Base-by-base conservation (phyloP, 2,888 invertebrate genomes). In the Pyrgus malvae region DNA sequence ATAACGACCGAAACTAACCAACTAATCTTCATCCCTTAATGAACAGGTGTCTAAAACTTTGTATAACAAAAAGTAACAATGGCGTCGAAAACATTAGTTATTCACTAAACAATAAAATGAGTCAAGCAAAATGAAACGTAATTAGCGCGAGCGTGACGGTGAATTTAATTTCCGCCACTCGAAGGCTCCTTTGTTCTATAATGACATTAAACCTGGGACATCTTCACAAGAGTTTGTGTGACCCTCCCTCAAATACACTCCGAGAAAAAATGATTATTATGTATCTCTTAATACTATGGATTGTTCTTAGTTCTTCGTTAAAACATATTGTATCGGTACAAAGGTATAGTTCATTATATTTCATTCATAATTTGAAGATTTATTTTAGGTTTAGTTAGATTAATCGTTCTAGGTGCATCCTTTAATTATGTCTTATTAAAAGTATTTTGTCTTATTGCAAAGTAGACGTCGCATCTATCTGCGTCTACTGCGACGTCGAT, bases 131-230 rank as follows among this genome's bases (percentile, higher is more conserved):
- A 69, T 66, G 66, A 67, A 69, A 68, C 64, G 58, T 78, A 76
- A 79, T 74, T 72, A 73, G 71, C 72, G 68, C 72, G 75, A 72
- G 76, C 74, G 67, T 68, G 65, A 60, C 68, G 62, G 41, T 57
- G 57, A 63, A 65, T 80, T 74, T 76, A 81, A 81, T 80, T 74
- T 76, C 73, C 75, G 72, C 67, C 71, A 70, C 72, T 72, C 67
- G 48, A 67, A 63, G 67, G 68, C 70, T 78, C 78, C 74, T 81
- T 82, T 83, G 80, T 80, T 80, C 78, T 70, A 78, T 77, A 81
- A 82, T 80, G 78, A 78, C 75, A 60, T 64, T 63, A 60, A 59
- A 60, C 59, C 61, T 58, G 61, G 57, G 57, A 60, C 56, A 59
- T 60, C 78, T 79, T 80, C 78, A 73, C 38, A 55, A 37, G 42